These are phyloP conservation scores for Spheniscus humboldti DNA, from an alignment of 2,797 vertebrate genomes.

Conservation along the genomic window DNA sequence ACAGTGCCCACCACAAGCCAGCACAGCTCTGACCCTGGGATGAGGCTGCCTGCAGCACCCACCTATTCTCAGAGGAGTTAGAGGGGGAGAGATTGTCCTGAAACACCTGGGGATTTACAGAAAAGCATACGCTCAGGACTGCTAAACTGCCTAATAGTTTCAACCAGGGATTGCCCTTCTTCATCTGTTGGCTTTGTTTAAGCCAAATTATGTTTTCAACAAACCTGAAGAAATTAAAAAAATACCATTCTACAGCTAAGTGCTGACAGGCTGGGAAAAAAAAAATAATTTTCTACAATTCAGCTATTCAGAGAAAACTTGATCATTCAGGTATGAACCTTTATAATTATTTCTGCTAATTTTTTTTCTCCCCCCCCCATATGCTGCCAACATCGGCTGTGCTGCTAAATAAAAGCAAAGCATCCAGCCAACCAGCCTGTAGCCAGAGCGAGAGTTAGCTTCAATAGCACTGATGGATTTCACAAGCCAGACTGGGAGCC, in stretches of 20 bases:
- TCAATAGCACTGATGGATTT: not conserved
- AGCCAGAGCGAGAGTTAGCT: not conserved
- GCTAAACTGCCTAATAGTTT: not conserved
- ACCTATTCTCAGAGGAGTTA: not conserved
- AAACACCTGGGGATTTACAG: not conserved
- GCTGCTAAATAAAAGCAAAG: not conserved
- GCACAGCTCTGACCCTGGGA: not conserved
- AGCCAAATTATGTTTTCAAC: not conserved
- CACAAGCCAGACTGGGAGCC: not conserved
- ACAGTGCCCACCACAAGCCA: not conserved
- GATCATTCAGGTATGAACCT: not conserved
- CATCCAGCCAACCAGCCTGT: not conserved
- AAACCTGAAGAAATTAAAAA: not conserved
- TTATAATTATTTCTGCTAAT: not conserved
- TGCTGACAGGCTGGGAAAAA: not conserved
- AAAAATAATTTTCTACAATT: not conserved
- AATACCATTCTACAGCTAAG: not conserved
- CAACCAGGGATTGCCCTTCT: not conserved
- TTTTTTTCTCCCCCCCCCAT: accelerated
- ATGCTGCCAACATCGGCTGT: not conserved
- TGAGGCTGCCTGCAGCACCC: not conserved
- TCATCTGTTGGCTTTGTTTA: not conserved
- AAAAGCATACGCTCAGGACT: no score
- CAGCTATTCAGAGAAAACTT: not conserved
- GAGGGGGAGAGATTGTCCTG: not conserved